phyloP scores from a whole-genome alignment of 1,140 invertebrate genomes.

The Belonocnema kinseyi region DNA sequence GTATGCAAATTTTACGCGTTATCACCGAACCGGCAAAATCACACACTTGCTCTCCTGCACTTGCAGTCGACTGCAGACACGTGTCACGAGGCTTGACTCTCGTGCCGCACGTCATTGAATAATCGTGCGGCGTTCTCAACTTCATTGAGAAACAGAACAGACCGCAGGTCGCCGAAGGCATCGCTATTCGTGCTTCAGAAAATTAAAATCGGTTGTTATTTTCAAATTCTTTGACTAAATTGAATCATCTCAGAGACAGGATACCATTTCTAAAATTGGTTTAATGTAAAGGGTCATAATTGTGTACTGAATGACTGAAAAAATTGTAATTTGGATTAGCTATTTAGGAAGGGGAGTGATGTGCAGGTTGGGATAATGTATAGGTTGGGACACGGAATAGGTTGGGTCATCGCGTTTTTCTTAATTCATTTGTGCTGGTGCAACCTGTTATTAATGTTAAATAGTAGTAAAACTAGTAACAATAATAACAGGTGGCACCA shows the following conservation, averaged over 20 bases:
- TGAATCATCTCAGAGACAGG: background rate
- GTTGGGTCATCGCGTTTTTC: too few species aligned
- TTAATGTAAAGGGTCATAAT: background rate
- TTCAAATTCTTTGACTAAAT: background rate
- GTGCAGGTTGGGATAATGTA: too few species aligned
- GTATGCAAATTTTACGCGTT: constrained; percentile 22
- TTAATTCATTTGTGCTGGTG: too few species aligned
- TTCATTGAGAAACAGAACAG: constrained; percentile 23
- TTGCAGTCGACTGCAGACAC: constrained; percentile 19
- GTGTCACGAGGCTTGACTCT: constrained; percentile 18
- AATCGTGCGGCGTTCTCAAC: constrained; percentile 30
- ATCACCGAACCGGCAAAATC: constrained; percentile 1
- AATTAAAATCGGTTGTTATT: constrained; percentile 4
- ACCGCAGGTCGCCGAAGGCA: constrained; percentile 19
- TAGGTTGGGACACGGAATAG: too few species aligned
- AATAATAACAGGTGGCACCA: too few species aligned
- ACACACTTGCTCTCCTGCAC: constrained; percentile 18
- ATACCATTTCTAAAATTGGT: background rate
- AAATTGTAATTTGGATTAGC: too few species aligned
- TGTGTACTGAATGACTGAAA: too few species aligned
- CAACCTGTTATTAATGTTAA: too few species aligned
- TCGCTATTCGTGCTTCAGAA: constrained; percentile 7
- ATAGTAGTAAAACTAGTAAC: too few species aligned
- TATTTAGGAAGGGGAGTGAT: too few species aligned
- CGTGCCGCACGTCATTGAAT: constrained; percentile 30